Base-by-base conservation (phyloP, 2,888 invertebrate species). In the Dryocosmus kuriphilus region DNA sequence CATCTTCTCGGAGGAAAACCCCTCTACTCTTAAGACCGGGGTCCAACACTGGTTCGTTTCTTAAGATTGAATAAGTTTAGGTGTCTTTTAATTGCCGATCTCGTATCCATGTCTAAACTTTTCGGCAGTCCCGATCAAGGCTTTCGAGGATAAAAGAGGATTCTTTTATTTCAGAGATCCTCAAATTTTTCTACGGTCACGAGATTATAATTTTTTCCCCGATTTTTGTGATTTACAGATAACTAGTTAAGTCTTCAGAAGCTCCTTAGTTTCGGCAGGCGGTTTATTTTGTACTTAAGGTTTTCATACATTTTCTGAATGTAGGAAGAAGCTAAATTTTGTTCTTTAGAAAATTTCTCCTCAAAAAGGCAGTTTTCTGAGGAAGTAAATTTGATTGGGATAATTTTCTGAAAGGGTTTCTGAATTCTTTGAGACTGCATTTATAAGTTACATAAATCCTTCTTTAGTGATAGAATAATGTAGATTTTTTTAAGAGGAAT, bases 1-100 rank as follows among this genome's bases (percentile, higher is more conserved):
- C 89, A 19, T 87, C 90, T 35, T 86, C 90, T 35, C 87, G 90
- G 75, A 90, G 90, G 87, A 91, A 91, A 89, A 85, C 89, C 57
- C 90, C 91, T 32, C 75, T 91, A 4, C 84, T 90, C 24, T 77
- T 90, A 14, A 88, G 90, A 79, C 84, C 90, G 0, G 85, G 86
- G 0, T 81, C 89, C 1, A 83, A 85, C 9, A 85, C 82, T 16
- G 88, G 86, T 11, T 87, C 90, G 57, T 90, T 90, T 76, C 87
- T 90, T 65, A 91, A 91, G 80, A 89, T 91, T 78, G 91, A 86
- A 75, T 85, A 65, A 81, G 46, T 71, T 19, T 71, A 51, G 67
- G 46, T 27, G 46, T 71, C 30, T 24, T 16, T 22, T n/a, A 30
- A 51, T 41, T 65, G 41, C 41, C 22, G 24, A 57, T 57, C 57